These are phyloP conservation scores for Cyclura pinguis DNA, from an alignment of 2,797 vertebrate genomes.

Conservation along the genomic window DNA sequence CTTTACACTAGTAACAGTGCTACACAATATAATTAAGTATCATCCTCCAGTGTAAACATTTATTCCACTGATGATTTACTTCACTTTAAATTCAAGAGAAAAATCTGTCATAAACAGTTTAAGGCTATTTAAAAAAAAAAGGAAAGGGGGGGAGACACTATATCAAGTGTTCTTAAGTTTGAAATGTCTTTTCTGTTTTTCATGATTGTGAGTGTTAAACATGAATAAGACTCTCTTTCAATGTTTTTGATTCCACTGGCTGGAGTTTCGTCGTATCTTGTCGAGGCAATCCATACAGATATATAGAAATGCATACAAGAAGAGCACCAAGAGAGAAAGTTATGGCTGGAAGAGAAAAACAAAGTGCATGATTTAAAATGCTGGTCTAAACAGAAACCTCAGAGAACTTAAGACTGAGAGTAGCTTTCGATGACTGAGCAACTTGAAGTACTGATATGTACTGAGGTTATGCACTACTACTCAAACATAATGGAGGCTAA, in stretches of 20 bases:
- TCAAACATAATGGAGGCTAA: neutral
- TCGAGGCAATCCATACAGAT: constrained; percentile 94
- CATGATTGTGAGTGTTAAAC: constrained; percentile 80
- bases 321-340: constrained; percentile 87
- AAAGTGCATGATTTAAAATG: constrained; percentile 33
- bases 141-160: fast-evolving
- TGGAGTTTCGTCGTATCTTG: constrained; percentile 88
- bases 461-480: neutral
- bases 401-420: neutral
- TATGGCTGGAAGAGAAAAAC: constrained; percentile 79
- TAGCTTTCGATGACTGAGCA: neutral
- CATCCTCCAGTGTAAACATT: constrained; percentile 33
- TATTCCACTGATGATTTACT: constrained; percentile 38
- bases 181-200: constrained; percentile 25
- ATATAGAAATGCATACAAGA: constrained; percentile 95
- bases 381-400: fast-evolving
- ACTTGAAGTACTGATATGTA: neutral
- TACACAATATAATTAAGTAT: neutral
- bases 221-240: constrained; percentile 83
- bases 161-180: neutral
- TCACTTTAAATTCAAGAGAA: constrained; percentile 40
- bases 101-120: constrained; percentile 45
- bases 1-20: neutral
- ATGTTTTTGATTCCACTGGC: constrained; percentile 65
- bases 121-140: constrained; percentile 54